Percentiles rank a stretch among this genome's conserved stretches.
Evolutionary conservation across 35 echinoderm and acorn worm genomes (phyloP).

Genomic region (Eucidaris tribuloides): DNA sequence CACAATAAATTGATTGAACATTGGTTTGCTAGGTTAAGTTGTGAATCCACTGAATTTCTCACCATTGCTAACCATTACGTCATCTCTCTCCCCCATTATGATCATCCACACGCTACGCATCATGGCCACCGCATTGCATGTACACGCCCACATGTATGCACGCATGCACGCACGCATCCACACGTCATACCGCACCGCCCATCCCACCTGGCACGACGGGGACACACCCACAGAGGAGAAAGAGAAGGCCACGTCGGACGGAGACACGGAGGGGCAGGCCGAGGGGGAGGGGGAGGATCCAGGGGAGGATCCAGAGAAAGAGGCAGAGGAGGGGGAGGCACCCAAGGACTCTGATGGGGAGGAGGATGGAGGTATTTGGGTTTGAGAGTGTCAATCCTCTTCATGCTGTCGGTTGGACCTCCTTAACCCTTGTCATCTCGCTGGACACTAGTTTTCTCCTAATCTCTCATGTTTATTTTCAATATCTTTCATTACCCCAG

Average conservation of each 20-base stretch:
- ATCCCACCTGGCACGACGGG: neutral
- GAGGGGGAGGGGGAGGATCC: slow-evolving; percentile 22
- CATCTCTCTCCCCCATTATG: too few relatives aligned
- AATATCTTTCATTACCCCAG: too few relatives aligned
- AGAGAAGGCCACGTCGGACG: slow-evolving; percentile 27
- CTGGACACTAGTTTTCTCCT: too few relatives aligned
- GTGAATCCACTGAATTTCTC: too few relatives aligned
- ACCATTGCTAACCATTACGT: too few relatives aligned
- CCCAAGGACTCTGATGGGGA: neutral
- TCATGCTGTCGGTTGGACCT: neutral
- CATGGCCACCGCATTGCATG: too few relatives aligned
- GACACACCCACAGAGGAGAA: slow-evolving; percentile 39
- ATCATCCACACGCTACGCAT: too few relatives aligned
- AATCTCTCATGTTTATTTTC: too few relatives aligned
- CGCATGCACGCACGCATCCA: too few relatives aligned
- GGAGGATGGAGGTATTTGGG: slow-evolving; percentile 7
- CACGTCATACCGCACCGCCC: neutral
- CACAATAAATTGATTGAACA: too few relatives aligned
- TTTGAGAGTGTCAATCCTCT: slow-evolving; percentile 2
- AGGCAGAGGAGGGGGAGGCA: neutral
- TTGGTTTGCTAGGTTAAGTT: too few relatives aligned
- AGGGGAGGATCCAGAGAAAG: slow-evolving; percentile 15
- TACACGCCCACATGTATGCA: too few relatives aligned
- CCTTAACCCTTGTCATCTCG: neutral
- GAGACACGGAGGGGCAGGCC: slow-evolving; percentile 27